phyloP scores from a whole-genome alignment of 2,113 vertebrate species.

The Spheniscus mendiculus region DNA sequence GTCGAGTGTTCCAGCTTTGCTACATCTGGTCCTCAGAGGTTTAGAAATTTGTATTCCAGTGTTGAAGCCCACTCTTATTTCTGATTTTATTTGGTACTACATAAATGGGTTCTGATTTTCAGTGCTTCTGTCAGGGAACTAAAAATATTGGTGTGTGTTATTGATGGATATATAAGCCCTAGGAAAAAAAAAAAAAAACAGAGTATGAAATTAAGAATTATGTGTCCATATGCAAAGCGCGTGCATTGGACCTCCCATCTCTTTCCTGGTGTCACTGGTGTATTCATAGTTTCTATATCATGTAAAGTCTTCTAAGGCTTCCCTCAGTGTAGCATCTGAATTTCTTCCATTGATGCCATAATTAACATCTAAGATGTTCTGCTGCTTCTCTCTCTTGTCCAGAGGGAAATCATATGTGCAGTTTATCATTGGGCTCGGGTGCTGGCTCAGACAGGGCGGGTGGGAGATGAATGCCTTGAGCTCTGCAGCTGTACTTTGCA shows the following conservation, averaged over 20 bases:
- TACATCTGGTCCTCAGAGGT: not conserved
- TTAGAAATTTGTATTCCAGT: not conserved
- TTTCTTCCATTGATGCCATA: not conserved
- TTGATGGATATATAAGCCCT: not conserved
- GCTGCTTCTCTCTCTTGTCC: not conserved
- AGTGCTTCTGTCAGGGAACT: slow-evolving; percentile 28
- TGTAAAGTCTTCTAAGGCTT: not conserved
- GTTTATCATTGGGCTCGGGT: not conserved
- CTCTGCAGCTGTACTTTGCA: not conserved
- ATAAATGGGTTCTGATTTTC: slow-evolving; percentile 7
- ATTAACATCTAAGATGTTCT: not conserved
- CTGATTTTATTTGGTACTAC: not conserved
- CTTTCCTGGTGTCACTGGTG: not conserved
- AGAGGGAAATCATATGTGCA: not conserved
- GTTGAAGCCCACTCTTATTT: not conserved
- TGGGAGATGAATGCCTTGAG: not conserved
- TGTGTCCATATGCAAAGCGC: not conserved
- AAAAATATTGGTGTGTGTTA: not conserved
- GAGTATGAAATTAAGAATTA: not conserved
- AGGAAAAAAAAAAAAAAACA: not conserved
- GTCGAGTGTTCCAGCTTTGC: slow-evolving; percentile 8
- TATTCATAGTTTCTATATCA: not conserved
- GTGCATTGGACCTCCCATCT: not conserved
- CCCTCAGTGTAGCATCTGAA: not conserved
- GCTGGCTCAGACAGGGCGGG: not conserved